Conservation (phyloP, 2,113 vertebrate species). For the Myiopsitta monachus region DNA sequence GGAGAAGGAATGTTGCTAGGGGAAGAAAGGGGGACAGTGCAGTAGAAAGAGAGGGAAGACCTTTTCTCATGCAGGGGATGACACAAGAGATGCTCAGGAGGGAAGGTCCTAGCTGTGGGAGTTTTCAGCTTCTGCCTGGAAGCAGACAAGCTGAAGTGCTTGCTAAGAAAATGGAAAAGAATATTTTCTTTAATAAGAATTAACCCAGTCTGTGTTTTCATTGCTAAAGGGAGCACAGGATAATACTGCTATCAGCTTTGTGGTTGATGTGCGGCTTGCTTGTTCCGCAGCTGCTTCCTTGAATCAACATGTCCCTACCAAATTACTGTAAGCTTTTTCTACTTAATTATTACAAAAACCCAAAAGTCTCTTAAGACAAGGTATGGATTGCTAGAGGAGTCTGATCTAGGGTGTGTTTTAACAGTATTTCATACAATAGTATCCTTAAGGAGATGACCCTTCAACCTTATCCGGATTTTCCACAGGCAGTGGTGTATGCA, state of each 20-base stretch:
- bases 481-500: neutral
- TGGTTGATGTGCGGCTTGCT: neutral
- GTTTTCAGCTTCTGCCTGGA: neutral
- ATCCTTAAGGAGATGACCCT: neutral
- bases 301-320: neutral
- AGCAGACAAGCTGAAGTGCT: neutral
- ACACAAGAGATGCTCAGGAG: neutral
- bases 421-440: neutral
- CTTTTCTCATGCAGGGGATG: neutral
- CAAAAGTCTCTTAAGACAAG: neutral
- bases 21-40: neutral
- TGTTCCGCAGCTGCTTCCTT: slow-evolving; percentile 1
- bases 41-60: neutral
- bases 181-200: slow-evolving; percentile 6
- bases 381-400: neutral
- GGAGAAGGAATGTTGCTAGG: neutral
- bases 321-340: neutral
- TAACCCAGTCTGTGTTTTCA: neutral
- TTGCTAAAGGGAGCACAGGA: neutral
- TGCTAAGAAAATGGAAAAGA: slow-evolving; percentile 26
- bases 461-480: neutral
- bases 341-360: neutral
- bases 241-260: neutral
- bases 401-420: neutral
- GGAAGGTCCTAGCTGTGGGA: neutral